Conservation (phyloP, 2,888 invertebrate species). For the Microctonus aethiopoides region DNA sequence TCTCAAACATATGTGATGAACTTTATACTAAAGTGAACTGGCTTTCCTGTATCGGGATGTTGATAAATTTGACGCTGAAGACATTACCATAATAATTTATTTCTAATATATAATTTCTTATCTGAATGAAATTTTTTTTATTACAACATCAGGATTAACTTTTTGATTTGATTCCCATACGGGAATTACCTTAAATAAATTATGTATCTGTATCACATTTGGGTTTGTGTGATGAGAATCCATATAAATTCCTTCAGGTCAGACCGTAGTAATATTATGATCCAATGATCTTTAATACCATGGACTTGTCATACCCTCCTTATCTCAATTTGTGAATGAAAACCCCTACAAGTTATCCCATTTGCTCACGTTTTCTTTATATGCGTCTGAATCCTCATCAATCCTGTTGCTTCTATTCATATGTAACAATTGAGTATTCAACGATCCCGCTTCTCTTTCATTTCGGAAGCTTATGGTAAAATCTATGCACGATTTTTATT, state of each 20-base stretch:
- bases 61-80: no score
- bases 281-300: conserved; percentile 41
- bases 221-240: conserved; percentile 27
- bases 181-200: no score
- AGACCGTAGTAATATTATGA: conserved; percentile 32
- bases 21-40: no score
- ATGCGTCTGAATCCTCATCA: background rate
- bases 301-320: conserved; percentile 23
- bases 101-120: no score
- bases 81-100: no score
- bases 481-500: background rate
- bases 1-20: no score
- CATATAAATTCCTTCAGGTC: conserved; percentile 11
- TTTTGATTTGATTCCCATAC: no score
- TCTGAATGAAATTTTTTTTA: no score
- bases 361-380: conserved; percentile 27
- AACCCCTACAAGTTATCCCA: conserved; percentile 39
- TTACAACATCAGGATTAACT: no score
- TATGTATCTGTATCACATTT: no score
- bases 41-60: no score
- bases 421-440: conserved; percentile 24
- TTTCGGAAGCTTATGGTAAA: background rate
- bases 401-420: background rate
- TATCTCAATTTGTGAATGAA: background rate
- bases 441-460: conserved; percentile 1